Evolutionary conservation across 2,888 invertebrate species (phyloP).

Genomic region (Synanthedon andrenaeformis): DNA sequence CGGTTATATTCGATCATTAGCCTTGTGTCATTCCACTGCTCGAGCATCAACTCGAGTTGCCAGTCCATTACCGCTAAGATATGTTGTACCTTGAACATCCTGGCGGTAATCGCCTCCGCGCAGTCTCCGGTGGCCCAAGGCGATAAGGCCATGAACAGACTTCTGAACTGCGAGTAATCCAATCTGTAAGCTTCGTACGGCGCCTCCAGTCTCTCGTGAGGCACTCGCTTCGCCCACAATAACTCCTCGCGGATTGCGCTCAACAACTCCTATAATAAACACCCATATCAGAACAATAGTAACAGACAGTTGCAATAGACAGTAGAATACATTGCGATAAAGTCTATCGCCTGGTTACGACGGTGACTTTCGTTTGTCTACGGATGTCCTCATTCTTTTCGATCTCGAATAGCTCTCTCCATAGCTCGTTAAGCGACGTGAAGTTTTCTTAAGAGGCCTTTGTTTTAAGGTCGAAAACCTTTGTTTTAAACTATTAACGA

Average conservation of each 20-base stretch:
- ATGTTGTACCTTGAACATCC: conserved; percentile 93
- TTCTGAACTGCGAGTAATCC: conserved; percentile 91
- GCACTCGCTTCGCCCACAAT: conserved; percentile 75
- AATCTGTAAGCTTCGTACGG: conserved; percentile 89
- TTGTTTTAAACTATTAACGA: too few relatives aligned
- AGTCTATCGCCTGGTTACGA: too few relatives aligned
- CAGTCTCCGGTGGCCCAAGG: conserved; percentile 91
- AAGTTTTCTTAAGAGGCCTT: too few relatives aligned
- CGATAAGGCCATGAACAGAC: conserved; percentile 86
- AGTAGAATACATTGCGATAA: too few relatives aligned
- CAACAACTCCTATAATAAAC: conserved; percentile 62
- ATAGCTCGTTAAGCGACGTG: too few relatives aligned
- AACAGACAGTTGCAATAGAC: too few relatives aligned
- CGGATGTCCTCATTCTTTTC: not conserved
- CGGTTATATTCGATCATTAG: too few relatives aligned
- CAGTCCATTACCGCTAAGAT: conserved; percentile 48
- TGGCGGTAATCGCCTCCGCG: conserved; percentile 84
- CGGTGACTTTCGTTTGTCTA: too few relatives aligned
- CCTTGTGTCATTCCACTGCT: too few relatives aligned
- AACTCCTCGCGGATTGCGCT: conserved; percentile 80
- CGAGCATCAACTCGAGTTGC: conserved; percentile 11
- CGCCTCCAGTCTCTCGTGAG: conserved; percentile 81
- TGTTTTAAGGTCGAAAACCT: too few relatives aligned
- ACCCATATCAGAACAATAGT: not conserved
- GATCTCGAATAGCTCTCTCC: too few relatives aligned